Conservation (phyloP, 2,113 vertebrate genomes). For the Plecotus auritus region DNA sequence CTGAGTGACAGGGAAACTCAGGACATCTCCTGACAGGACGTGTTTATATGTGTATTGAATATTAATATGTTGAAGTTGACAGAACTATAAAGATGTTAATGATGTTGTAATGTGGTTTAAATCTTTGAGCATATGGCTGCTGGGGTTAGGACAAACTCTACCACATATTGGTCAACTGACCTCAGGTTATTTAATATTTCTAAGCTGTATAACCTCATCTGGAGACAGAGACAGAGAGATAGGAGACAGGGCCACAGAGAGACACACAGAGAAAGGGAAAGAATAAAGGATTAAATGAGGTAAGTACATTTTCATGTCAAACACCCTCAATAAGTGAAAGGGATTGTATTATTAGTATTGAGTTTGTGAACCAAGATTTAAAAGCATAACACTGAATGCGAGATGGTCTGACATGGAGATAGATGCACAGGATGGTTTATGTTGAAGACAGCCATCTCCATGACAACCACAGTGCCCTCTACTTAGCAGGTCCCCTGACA, state of each 20-base stretch:
- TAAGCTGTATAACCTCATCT: background rate
- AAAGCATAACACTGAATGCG: background rate
- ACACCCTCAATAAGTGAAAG: background rate
- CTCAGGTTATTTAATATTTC: background rate
- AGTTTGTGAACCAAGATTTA: slow-evolving; percentile 11
- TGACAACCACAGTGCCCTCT: slow-evolving; percentile 49
- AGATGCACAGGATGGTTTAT: background rate
- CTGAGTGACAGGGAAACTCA: background rate
- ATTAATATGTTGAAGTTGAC: background rate
- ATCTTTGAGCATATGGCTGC: background rate
- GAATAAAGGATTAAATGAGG: background rate
- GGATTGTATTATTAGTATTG: background rate
- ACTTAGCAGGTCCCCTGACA: background rate
- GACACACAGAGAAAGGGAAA: background rate
- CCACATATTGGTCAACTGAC: background rate
- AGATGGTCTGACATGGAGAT: background rate
- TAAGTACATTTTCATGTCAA: background rate
- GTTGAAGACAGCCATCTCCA: slow-evolving; percentile 36
- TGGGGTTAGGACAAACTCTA: background rate
- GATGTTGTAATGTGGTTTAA: background rate
- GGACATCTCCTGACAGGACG: background rate
- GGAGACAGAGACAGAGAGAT: background rate
- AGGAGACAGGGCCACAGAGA: background rate
- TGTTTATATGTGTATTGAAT: too few species aligned
- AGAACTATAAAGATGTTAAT: background rate